A percentile compares a stretch with the other conserved stretches of the same genome.
phyloP scores from a whole-genome alignment of 1,140 invertebrate genomes.

The Scaptomyza pallida region DNA sequence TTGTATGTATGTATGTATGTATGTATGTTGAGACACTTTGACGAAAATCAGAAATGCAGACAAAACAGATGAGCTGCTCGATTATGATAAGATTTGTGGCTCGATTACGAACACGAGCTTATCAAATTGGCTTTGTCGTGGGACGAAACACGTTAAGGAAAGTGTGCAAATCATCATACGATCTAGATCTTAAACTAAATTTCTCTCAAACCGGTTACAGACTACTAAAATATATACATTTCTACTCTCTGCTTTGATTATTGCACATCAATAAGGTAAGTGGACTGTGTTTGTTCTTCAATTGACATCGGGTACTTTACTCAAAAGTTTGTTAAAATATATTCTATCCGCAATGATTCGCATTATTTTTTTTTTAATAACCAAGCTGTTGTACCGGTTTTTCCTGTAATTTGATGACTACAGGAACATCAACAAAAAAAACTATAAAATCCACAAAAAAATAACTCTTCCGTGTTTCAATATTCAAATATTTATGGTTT shows the following conservation, averaged over 20 bases:
- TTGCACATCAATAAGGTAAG: neutral
- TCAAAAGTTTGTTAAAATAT: neutral
- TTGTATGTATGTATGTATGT: neutral
- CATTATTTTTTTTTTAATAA: neutral
- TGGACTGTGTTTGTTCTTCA: neutral
- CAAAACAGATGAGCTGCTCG: conserved; percentile 25
- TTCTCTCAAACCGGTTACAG: conserved; percentile 37
- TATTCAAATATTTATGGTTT: too few relatives aligned
- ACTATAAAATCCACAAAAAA: neutral
- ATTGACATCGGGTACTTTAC: conserved; percentile 5
- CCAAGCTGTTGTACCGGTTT: conserved; percentile 20
- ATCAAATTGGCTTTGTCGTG: conserved; percentile 4
- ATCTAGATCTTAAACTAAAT: conserved; percentile 15
- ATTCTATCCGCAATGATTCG: conserved; percentile 19
- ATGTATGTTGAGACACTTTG: neutral
- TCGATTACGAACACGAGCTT: conserved; percentile 10
- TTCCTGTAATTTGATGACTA: conserved; percentile 16
- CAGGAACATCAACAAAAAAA: neutral
- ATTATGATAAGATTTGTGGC: conserved; percentile 23
- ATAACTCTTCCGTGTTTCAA: conserved; percentile 18
- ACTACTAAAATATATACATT: neutral
- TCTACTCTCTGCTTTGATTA: neutral
- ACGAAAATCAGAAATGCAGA: conserved; percentile 12
- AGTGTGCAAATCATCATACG: conserved; percentile 18
- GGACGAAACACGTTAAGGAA: conserved; percentile 2